Evolutionary conservation across 1,140 invertebrate genomes (phyloP), one percentile per base, ranked within the genome.

Genomic region (Drosophila tristis): DNA sequence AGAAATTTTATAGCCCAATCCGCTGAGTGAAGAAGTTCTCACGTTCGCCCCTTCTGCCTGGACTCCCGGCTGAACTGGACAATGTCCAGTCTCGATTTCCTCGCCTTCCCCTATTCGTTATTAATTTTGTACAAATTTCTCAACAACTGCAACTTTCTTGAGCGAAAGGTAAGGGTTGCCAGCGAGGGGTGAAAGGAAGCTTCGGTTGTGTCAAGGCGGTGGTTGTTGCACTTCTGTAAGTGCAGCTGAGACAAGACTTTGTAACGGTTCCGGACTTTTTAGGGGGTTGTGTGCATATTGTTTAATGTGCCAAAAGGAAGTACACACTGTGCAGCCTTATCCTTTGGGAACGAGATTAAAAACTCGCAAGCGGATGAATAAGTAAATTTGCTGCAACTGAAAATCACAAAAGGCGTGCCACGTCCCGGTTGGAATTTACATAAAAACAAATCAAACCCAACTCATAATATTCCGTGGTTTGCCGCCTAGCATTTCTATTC

Each of bases 81-180:
- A 86, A 59, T 82, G 82, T 86, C 82, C 82, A 63, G 80, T 64
- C 67, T 2, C 23, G 25, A 43, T 11, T 57, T 8, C 44, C 35
- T 64, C 39, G 16, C 35, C 13, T 49, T 5, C 44, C 35, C 35
- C 57, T 31, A 13, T 7, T 16, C 11, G 5, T 57, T 55, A 44
- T 5, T 64, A 55, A 59, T 61, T 66, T 54, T 49, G 51, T 66
- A 44, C 8, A 47, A 63, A 63, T 61, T 68, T 65, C 29, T 57
- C 35, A 56, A 51, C 23, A 48, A 71, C 68, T 82, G 31, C 35
- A 57, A 74, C 67, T 74, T 68, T 39, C 56, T 57, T 44, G 35
- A 20, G 13, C 20, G 5, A 15, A 13, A 20, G 16, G 50, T n/a
- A 47, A 47, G 71, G 71, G 71, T 74, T 63, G 70, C 9, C 20